A percentile compares a stretch with the other conserved stretches of the same genome.
phyloP scores from a whole-genome alignment of 2,797 vertebrate genomes.

The Sebastes cheni region DNA sequence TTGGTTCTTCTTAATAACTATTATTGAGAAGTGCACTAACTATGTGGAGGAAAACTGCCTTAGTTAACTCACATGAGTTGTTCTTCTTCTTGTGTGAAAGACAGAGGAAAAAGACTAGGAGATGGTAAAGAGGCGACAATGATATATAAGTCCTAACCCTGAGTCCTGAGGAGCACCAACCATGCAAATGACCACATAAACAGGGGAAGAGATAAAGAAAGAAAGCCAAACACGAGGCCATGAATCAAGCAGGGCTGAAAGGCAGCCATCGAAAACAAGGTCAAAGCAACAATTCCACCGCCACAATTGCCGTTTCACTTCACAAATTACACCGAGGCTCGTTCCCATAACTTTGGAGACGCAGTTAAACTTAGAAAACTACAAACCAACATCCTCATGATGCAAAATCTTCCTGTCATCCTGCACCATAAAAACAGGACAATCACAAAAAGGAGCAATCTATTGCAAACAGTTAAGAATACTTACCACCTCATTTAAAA shows the following conservation, averaged over 20 bases:
- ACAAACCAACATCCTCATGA: neutral
- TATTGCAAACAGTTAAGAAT: neutral
- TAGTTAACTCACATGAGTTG: neutral
- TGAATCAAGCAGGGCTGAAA: conserved; percentile 52
- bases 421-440: neutral
- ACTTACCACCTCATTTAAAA: conserved; percentile 87
- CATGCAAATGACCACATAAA: conserved; percentile 48
- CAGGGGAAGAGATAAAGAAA: neutral
- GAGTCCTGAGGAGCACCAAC: conserved; percentile 10
- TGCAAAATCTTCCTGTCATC: no score
- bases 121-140: conserved; percentile 12
- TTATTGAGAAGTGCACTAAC: neutral
- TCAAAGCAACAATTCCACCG: conserved; percentile 28
- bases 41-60: neutral
- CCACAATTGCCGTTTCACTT: conserved; percentile 3
- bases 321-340: neutral
- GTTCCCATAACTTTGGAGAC: conserved; percentile 16
- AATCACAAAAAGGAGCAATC: neutral
- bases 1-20: neutral
- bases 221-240: conserved; percentile 20
- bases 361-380: conserved; percentile 10
- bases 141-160: conserved; percentile 21
- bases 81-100: neutral
- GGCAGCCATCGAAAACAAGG: conserved; percentile 33
- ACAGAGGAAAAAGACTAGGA: neutral